phyloP scores from a whole-genome alignment of 2,113 vertebrate species.

The Lynx canadensis region DNA sequence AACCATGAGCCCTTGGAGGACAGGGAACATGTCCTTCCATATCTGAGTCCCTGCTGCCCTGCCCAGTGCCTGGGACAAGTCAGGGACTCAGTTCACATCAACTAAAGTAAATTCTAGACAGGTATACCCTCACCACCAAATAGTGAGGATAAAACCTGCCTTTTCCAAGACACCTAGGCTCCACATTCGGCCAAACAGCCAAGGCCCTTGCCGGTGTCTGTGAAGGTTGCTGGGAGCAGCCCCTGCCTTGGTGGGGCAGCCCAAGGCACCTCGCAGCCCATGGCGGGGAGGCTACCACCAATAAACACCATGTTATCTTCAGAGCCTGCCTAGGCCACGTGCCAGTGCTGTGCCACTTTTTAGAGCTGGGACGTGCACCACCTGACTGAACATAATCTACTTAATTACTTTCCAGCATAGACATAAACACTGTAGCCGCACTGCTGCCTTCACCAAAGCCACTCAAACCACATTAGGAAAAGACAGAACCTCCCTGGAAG shows the following conservation, averaged over 20 bases:
- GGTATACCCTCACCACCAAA: background rate
- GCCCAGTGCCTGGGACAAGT: background rate
- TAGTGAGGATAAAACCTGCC: background rate
- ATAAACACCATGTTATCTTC: background rate
- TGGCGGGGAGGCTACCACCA: background rate
- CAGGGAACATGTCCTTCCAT: background rate
- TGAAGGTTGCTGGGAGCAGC: background rate
- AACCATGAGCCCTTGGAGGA: background rate
- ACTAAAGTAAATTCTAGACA: background rate
- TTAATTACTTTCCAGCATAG: background rate
- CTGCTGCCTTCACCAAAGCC: background rate
- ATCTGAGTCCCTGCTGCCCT: background rate
- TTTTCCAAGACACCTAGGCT: background rate
- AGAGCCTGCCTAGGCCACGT: background rate
- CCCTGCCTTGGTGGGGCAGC: background rate
- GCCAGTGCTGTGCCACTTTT: background rate
- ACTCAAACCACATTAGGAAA: background rate
- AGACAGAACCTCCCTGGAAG: background rate
- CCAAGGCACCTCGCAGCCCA: background rate
- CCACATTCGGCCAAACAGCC: background rate
- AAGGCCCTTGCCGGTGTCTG: background rate
- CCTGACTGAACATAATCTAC: background rate
- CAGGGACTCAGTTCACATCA: background rate
- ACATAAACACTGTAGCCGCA: background rate
- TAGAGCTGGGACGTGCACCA: background rate